Evolutionary conservation across 1,140 invertebrate genomes (phyloP).

Genomic region (Lethrus apterus): DNA sequence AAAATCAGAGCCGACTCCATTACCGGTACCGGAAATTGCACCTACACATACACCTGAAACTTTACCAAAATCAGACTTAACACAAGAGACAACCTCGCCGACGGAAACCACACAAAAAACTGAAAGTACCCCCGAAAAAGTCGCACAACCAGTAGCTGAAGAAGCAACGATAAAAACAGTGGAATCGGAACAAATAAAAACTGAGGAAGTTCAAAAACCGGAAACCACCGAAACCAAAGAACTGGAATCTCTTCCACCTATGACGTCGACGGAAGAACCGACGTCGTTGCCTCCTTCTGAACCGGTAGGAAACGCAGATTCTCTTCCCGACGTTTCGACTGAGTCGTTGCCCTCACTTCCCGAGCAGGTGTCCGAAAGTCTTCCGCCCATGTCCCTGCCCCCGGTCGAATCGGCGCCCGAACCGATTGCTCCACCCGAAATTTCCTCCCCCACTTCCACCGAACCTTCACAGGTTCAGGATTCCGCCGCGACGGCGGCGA

Average conservation of each 20-base stretch:
- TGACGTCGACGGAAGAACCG: slow-evolving; percentile 17
- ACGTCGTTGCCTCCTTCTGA: slow-evolving; percentile 16
- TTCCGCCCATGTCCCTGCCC: slow-evolving; percentile 38
- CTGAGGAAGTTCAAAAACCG: background rate
- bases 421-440: slow-evolving; percentile 28
- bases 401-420: slow-evolving; percentile 37
- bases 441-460: slow-evolving; percentile 4
- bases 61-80: background rate
- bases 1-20: background rate
- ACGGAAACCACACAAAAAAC: background rate
- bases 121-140: background rate
- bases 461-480: slow-evolving; percentile 11
- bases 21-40: background rate
- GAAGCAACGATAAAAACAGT: background rate
- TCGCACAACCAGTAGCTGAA: background rate
- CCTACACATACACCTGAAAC: slow-evolving; percentile 8
- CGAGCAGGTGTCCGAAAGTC: slow-evolving; percentile 36
- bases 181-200: slow-evolving; percentile 1
- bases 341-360: slow-evolving; percentile 40
- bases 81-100: background rate
- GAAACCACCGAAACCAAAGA: slow-evolving; percentile 2
- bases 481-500: slow-evolving; percentile 11
- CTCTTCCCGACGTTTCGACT: slow-evolving; percentile 38
- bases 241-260: slow-evolving; percentile 1
- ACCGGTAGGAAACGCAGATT: slow-evolving; percentile 29